Percentiles rank a stretch among this genome's conserved stretches.
Conservation (phyloP, 2,888 invertebrate species). For the Drosophila antonietae region DNA sequence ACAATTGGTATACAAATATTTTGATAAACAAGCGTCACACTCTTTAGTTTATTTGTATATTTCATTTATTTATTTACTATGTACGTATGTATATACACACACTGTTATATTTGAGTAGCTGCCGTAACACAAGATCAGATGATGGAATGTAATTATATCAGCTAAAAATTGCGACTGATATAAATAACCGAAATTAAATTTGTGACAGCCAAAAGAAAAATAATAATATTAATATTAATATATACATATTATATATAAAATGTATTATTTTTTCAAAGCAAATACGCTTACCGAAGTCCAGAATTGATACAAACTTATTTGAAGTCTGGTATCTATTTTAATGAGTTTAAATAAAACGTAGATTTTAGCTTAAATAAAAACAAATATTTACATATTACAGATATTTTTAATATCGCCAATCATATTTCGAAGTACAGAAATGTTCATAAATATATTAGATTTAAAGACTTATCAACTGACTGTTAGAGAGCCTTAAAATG, state of each 20-base stretch:
- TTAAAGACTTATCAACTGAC: not conserved
- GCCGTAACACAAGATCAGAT: not conserved
- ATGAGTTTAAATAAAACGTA: not conserved
- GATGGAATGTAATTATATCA: not conserved
- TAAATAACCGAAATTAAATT: not conserved
- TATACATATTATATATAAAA: not conserved
- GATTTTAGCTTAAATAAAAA: not conserved
- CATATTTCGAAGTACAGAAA: not conserved
- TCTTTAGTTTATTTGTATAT: not conserved
- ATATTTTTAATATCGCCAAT: not conserved
- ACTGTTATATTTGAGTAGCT: not conserved
- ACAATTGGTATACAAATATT: not conserved
- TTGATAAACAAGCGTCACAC: not conserved
- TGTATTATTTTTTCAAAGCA: too few species aligned
- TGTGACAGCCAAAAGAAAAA: not conserved
- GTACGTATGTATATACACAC: not conserved
- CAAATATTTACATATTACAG: not conserved
- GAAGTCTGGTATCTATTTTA: not conserved
- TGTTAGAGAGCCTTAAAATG: not conserved
- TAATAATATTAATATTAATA: too few species aligned
- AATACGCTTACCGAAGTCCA: not conserved
- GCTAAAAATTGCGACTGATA: conserved; percentile 9
- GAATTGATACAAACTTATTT: not conserved
- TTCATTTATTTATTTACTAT: not conserved
- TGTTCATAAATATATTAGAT: not conserved